Evolutionary conservation across 2,113 vertebrate species (phyloP).

Genomic region (Zosterops pallidus): DNA sequence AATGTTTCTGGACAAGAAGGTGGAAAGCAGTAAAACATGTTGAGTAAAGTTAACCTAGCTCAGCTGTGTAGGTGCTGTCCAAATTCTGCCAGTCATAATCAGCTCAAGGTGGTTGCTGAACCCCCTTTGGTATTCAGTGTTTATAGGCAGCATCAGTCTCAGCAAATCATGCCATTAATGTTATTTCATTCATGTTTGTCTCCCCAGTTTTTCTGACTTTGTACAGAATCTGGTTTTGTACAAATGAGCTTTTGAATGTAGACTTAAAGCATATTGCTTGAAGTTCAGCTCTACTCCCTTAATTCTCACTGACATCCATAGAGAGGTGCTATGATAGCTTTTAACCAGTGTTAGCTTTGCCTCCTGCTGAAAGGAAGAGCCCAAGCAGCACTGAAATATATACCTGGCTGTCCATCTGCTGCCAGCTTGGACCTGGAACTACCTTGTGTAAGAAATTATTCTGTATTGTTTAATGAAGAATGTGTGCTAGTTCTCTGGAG

Average conservation of each 20-base stretch:
- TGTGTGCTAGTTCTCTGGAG: not conserved
- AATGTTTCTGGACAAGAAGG: not conserved
- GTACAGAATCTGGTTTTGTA: not conserved
- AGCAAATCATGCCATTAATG: not conserved
- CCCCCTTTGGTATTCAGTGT: not conserved
- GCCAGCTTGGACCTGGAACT: not conserved
- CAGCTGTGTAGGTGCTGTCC: not conserved
- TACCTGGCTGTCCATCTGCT: not conserved
- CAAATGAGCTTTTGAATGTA: conserved; percentile 22
- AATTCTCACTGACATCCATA: not conserved
- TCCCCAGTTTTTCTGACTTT: not conserved
- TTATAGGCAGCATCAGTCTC: not conserved
- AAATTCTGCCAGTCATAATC: not conserved
- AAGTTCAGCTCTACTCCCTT: not conserved
- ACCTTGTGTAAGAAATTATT: not conserved
- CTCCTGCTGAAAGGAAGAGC: not conserved
- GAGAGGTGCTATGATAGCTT: not conserved
- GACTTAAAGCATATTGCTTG: conserved; percentile 4
- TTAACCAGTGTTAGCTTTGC: not conserved
- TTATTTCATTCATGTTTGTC: not conserved
- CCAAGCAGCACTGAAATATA: not conserved
- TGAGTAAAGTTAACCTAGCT: not conserved
- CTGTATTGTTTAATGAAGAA: not conserved
- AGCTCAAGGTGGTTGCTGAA: not conserved
- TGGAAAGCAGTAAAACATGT: not conserved